Conservation (phyloP, 2,888 invertebrate genomes). For the Perizoma flavofasciatum region DNA sequence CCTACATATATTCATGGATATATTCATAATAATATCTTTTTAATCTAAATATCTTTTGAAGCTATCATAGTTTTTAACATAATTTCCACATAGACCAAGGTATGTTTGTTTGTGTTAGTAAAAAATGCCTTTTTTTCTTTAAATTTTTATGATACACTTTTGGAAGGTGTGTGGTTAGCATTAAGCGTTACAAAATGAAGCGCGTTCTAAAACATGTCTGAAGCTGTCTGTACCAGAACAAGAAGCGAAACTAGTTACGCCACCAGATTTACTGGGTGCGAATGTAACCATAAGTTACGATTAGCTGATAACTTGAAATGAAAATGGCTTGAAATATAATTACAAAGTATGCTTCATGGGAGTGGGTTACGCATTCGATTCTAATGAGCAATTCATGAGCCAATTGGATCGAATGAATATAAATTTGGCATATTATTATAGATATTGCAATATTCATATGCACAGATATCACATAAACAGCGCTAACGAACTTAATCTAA, state of each 20-base stretch:
- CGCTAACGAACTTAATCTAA: too few species aligned
- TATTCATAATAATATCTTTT: too few species aligned
- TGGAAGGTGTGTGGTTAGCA: too few species aligned
- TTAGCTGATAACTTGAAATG: constrained; percentile 3
- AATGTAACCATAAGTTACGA: constrained; percentile 15
- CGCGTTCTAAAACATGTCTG: not conserved
- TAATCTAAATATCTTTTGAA: too few species aligned
- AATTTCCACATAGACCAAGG: too few species aligned
- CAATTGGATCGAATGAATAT: constrained; percentile 27
- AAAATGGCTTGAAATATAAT: constrained; percentile 1
- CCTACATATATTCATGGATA: too few species aligned
- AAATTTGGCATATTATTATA: constrained; percentile 13
- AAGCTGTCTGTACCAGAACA: constrained; percentile 3
- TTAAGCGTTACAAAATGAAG: not conserved
- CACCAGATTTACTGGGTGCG: constrained; percentile 7
- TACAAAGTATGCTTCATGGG: constrained; percentile 17
- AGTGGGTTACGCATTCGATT: constrained; percentile 12
- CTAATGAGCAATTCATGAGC: constrained; percentile 11
- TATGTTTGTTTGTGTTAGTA: too few species aligned
- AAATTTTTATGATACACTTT: too few species aligned
- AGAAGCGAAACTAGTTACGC: constrained; percentile 9
- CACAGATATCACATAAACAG: constrained; percentile 3
- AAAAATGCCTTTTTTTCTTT: too few species aligned
- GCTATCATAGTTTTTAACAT: too few species aligned
- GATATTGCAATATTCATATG: constrained; percentile 5